phyloP scores from a whole-genome alignment of 2,888 invertebrate genomes.

The Ptychoptera contaminata region DNA sequence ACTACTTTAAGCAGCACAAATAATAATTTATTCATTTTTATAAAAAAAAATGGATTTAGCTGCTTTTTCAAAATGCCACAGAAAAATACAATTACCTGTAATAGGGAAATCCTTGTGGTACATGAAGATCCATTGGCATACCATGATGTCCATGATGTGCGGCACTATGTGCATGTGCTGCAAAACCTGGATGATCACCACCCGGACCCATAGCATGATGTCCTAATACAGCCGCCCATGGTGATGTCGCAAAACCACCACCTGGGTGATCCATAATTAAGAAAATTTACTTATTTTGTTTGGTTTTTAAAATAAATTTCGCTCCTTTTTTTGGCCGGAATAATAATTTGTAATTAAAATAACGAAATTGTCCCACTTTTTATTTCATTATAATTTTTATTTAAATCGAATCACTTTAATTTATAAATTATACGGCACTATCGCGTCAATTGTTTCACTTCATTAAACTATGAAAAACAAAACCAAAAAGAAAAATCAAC shows the following conservation, averaged over 20 bases:
- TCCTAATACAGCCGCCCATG: conserved; percentile 63
- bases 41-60: too few species aligned
- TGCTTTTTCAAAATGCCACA: too few species aligned
- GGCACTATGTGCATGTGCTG: conserved; percentile 32
- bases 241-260: conserved; percentile 55
- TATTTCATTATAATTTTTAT: too few species aligned
- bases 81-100: too few species aligned
- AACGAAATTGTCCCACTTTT: background rate
- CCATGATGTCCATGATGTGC: conserved; percentile 40
- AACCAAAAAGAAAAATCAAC: too few species aligned
- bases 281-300: too few species aligned
- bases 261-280: conserved; percentile 66
- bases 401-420: too few species aligned
- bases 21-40: too few species aligned
- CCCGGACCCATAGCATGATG: conserved; percentile 34
- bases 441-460: too few species aligned
- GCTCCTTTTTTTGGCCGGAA: background rate
- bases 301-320: background rate
- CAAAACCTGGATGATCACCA: conserved; percentile 26
- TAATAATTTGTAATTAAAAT: background rate
- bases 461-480: too few species aligned
- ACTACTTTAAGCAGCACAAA: too few species aligned
- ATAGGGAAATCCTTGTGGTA: conserved; percentile 81
- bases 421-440: too few species aligned
- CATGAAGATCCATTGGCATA: conserved; percentile 84